Evolutionary conservation across 2,113 vertebrate genomes (phyloP).

Genomic region (Percopsis transmontana): DNA sequence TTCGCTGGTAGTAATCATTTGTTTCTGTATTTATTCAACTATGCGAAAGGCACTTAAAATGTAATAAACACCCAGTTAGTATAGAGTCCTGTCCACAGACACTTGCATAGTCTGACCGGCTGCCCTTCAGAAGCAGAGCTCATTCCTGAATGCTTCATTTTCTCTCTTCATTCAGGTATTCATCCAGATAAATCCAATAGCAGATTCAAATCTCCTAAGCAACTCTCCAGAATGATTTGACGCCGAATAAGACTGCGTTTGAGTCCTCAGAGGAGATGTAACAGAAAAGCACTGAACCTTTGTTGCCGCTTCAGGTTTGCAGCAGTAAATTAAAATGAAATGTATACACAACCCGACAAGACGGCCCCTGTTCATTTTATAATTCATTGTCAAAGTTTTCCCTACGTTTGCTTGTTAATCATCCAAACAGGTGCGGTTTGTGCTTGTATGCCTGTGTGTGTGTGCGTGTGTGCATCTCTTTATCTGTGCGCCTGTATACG

Average conservation of each 20-base stretch:
- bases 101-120: not conserved
- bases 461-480: not conserved
- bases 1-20: too few species aligned
- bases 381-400: not conserved
- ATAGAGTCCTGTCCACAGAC: too few species aligned
- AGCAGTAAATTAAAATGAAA: not conserved
- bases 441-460: not conserved
- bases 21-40: too few species aligned
- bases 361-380: not conserved
- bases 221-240: not conserved
- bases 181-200: not conserved
- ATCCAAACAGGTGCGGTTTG: not conserved
- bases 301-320: not conserved
- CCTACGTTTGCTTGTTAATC: not conserved
- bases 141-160: not conserved
- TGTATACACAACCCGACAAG: not conserved
- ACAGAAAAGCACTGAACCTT: conserved; percentile 2
- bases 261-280: not conserved
- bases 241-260: not conserved
- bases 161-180: not conserved
- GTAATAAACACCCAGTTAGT: too few species aligned
- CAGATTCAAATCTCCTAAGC: conserved; percentile 8
- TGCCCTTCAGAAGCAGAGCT: not conserved
- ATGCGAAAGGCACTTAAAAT: too few species aligned
- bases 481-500: conserved; percentile 13